These are phyloP conservation scores for Pelmatolapia mariae DNA, from an alignment of 2,113 vertebrate genomes.

Conservation along the genomic window DNA sequence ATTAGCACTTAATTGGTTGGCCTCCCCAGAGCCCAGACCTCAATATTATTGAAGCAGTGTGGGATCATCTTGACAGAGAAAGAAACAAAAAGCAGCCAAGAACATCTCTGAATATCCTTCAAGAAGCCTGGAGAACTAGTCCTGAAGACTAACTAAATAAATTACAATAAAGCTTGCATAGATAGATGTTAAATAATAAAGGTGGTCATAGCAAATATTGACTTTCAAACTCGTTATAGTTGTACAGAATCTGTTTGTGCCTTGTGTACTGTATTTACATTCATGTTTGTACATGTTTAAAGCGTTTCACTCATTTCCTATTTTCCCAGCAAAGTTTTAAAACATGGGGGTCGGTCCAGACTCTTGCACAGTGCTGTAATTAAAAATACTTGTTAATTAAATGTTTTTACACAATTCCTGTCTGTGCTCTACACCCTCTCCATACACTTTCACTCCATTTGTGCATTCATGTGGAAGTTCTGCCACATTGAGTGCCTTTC, in stretches of 20 bases:
- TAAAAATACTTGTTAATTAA: neutral
- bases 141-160: neutral
- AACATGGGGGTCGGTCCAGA: neutral
- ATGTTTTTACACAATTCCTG: neutral
- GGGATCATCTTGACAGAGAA: neutral
- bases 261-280: neutral
- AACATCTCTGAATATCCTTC: neutral
- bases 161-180: neutral
- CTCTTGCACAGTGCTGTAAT: neutral
- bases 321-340: neutral
- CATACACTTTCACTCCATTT: neutral
- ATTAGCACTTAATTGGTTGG: neutral
- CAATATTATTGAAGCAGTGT: neutral
- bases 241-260: neutral
- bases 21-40: neutral
- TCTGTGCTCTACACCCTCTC: neutral
- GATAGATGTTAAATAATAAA: neutral
- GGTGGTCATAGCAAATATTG: neutral
- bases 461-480: neutral
- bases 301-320: neutral
- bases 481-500: neutral
- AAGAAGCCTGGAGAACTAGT: neutral
- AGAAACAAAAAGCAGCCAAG: neutral
- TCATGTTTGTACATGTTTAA: neutral
- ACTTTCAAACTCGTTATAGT: neutral